A percentile compares a stretch with the other conserved stretches of the same genome.
phyloP scores from a whole-genome alignment of 2,797 vertebrate species.

The Spondyliosoma cantharus region DNA sequence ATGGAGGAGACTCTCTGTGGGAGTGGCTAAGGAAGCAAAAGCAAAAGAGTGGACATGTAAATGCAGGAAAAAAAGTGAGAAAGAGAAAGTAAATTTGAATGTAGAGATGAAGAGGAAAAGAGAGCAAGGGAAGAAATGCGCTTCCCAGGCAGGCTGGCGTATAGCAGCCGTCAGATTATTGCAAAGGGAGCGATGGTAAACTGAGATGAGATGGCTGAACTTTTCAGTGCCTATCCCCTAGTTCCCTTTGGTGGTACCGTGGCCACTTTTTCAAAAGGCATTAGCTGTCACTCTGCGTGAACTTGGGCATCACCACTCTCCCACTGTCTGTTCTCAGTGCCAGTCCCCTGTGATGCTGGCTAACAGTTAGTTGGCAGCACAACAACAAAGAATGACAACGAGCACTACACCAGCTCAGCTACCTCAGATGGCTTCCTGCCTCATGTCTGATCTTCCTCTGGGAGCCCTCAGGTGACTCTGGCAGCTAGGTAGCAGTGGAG shows the following conservation, averaged over 20 bases:
- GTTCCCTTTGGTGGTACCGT: constrained; percentile 56
- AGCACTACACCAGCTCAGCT: constrained; percentile 19
- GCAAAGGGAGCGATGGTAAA: constrained; percentile 53
- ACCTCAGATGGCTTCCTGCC: constrained; percentile 40
- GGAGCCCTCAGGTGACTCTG: constrained; percentile 35
- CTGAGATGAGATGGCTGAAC: constrained; percentile 64
- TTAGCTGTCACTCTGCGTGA: constrained; percentile 66
- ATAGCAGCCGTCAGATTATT: constrained; percentile 71
- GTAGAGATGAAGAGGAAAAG: constrained; percentile 35
- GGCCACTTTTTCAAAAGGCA: constrained; percentile 68
- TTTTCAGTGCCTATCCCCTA: constrained; percentile 60
- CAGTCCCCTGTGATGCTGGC: constrained; percentile 56
- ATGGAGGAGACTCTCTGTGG: constrained; percentile 5
- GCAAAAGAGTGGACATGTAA: background rate
- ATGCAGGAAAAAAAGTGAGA: background rate
- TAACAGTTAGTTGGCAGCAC: constrained; percentile 55
- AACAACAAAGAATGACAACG: constrained; percentile 53
- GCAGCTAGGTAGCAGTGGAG: constrained; percentile 6
- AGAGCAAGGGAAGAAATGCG: constrained; percentile 8
- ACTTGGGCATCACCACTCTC: constrained; percentile 44
- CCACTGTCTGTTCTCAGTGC: constrained; percentile 51
- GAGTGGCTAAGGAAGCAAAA: background rate
- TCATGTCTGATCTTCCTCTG: constrained; percentile 29
- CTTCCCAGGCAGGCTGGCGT: constrained; percentile 37
- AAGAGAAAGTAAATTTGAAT: constrained; percentile 22